These are phyloP conservation scores for Nicator chloris DNA, from an alignment of 2,113 vertebrate genomes.

Conservation along the genomic window DNA sequence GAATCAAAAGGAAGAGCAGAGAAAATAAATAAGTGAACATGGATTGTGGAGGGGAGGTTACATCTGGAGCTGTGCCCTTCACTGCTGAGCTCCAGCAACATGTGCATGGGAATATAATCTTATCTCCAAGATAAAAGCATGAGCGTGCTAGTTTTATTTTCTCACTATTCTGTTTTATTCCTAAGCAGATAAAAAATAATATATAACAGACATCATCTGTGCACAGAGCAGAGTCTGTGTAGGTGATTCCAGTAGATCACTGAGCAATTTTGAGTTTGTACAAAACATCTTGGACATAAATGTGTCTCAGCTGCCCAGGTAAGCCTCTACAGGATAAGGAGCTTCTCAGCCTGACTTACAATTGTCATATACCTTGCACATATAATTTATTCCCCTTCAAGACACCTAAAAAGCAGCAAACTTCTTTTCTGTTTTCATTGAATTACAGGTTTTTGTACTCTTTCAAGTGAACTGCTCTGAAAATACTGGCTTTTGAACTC, in stretches of 20 bases:
- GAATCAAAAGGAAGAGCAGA: fast-evolving
- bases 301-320: neutral
- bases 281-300: neutral
- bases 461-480: neutral
- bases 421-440: neutral
- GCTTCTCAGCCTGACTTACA: neutral
- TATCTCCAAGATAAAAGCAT: neutral
- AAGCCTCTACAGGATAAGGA: neutral
- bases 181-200: neutral
- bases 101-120: fast-evolving
- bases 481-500: neutral
- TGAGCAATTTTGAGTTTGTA: neutral
- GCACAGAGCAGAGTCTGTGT: fast-evolving
- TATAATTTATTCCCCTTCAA: neutral
- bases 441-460: neutral
- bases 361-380: neutral
- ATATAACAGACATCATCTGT: fast-evolving
- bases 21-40: neutral
- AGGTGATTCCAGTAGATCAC: neutral
- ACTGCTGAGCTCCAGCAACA: neutral
- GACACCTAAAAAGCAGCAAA: neutral
- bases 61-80: neutral
- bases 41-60: neutral
- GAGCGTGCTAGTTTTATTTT: neutral
- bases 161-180: neutral